Conservation (phyloP, 2,113 vertebrate species). For the Tinamus guttatus region DNA sequence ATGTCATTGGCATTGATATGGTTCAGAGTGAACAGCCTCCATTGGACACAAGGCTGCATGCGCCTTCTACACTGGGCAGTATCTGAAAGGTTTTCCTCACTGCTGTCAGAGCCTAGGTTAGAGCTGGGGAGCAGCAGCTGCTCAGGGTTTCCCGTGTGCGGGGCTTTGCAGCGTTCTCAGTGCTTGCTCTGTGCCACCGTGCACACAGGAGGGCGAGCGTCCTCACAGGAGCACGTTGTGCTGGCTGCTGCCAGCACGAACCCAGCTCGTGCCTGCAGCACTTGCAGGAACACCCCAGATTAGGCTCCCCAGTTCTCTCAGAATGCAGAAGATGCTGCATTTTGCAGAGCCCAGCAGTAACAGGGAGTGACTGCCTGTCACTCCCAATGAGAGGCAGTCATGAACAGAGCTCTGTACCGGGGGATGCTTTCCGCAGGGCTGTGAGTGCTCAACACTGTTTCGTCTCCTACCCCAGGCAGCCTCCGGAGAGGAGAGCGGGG, state of each 20-base stretch:
- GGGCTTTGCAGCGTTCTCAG: background rate
- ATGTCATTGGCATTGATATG: rapidly evolving
- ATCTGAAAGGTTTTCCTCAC: background rate
- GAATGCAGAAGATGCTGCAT: too few relatives aligned
- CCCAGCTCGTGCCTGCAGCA: background rate
- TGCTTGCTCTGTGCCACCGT: background rate
- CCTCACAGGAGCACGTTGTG: background rate
- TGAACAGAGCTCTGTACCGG: too few relatives aligned
- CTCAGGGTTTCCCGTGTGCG: too few relatives aligned
- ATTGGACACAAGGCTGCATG: rapidly evolving
- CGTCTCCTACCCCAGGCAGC: background rate
- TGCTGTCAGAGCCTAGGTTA: background rate
- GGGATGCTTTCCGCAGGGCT: background rate
- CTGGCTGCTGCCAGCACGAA: too few relatives aligned
- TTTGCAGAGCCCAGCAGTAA: too few relatives aligned
- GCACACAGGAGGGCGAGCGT: background rate
- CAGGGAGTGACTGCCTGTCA: too few relatives aligned
- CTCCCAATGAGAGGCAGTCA: too few relatives aligned
- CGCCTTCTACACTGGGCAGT: background rate
- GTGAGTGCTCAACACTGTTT: background rate
- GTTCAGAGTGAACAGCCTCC: background rate
- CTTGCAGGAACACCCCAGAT: background rate
- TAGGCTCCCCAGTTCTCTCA: too few relatives aligned
- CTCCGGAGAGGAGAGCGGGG: rapidly evolving
- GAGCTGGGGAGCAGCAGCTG: background rate